phyloP scores from a whole-genome alignment of 2,888 invertebrate species.

The Eristalinus sepulchralis region DNA sequence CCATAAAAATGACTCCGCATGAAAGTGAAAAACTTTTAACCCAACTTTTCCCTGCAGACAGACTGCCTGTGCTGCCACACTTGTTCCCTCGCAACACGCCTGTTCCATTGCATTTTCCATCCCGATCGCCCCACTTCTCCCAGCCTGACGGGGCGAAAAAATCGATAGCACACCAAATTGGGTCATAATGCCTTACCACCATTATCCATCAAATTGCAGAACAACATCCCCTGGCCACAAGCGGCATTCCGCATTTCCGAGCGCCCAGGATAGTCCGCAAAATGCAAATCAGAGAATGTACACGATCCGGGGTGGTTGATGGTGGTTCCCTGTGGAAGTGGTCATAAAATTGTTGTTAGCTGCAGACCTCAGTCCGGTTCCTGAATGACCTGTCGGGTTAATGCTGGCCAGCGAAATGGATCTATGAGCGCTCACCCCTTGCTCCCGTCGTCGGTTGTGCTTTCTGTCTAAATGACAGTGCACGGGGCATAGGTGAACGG shows the following conservation, averaged over 20 bases:
- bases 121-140: neutral
- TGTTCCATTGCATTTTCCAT: neutral
- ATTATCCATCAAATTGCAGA: constrained; percentile 16
- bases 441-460: neutral
- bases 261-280: neutral
- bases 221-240: constrained; percentile 1
- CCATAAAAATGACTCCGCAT: neutral
- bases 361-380: neutral
- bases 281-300: constrained; percentile 50
- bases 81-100: neutral
- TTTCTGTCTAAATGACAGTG: neutral
- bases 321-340: constrained; percentile 17
- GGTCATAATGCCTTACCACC: constrained; percentile 33
- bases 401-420: neutral
- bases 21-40: neutral
- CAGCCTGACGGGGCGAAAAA: neutral
- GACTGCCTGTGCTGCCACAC: neutral
- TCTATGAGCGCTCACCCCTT: neutral
- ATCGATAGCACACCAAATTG: constrained; percentile 16
- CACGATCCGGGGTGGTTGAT: constrained; percentile 26
- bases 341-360: constrained; percentile 38
- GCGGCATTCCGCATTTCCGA: neutral
- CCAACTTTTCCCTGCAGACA: neutral
- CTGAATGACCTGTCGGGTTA: constrained; percentile 28
- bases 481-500: neutral